Evolutionary conservation across 2,113 vertebrate genomes (phyloP), one percentile per base, ranked within the genome.

Genomic region (Peucedramus taeniatus): DNA sequence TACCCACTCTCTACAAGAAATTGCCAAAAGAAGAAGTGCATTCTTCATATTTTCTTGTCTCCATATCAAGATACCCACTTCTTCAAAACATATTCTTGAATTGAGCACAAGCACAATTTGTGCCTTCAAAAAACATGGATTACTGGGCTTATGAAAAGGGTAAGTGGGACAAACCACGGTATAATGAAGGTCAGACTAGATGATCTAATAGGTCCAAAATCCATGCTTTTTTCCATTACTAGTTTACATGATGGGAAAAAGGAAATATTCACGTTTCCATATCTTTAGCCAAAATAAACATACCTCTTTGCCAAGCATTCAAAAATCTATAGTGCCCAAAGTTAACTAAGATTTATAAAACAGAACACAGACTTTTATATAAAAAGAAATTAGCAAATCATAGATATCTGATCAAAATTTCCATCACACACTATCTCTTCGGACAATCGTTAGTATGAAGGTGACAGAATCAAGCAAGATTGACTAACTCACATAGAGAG

Each of bases 201-300:
- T 86, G 90, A 90, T 54, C 51, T 92, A 90, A 84, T 47, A 92
- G 22, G 35, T 82, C 35, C 6, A 81, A 96, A 78, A 84, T 59
- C 82, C 77, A 92, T 69, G 83, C 37, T 85, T 94, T 81, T 95
- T 97, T 95, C 95, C 94, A 96, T 87, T 96, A 94, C 69, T 96
- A 90, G 96, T 96, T 96, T 96, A 94, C 81, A 96, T 91, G 95
- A 97, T 89, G 95, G 92, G 94, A 97, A 97, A 79, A 97, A 89
- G 51, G 63, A 95, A 95, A 85, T 61, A 90, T 92, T 87, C 60
- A 61, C 1, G 3, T 96, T 98, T 98, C 97, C 95, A 89, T 24
- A 93, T 40, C 87, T 68, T 65, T 83, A 92, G 95, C 95, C 96
- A 98, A 98, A 97, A 91, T 75, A 96, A 95, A 97, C 92, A 97